Conservation (phyloP, 2,797 vertebrate genomes). For the Sparidentex hasta region DNA sequence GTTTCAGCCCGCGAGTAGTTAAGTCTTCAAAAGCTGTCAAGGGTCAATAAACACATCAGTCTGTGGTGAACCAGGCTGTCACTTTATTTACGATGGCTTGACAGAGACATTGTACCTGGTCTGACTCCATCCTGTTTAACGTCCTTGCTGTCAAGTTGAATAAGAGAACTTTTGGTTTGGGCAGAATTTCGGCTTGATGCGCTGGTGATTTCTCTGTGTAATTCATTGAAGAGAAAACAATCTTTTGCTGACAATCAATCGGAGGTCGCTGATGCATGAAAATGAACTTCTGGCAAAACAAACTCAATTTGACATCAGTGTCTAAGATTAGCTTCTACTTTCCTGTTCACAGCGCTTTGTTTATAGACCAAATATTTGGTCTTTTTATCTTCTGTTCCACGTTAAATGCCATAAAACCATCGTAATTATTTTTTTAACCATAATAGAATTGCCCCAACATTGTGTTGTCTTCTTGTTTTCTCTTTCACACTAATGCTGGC, state of each 20-base stretch:
- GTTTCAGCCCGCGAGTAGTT: neutral
- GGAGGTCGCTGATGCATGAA: conserved; percentile 31
- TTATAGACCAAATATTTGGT: neutral
- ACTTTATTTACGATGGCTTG: conserved; percentile 1
- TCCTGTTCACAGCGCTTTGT: neutral
- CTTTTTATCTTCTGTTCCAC: neutral
- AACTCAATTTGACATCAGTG: conserved; percentile 29
- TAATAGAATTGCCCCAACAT: too few species aligned
- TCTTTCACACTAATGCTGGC: neutral
- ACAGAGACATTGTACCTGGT: conserved; percentile 43
- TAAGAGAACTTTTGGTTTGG: conserved; percentile 50
- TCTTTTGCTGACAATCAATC: conserved; percentile 53
- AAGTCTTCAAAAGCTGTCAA: conserved; percentile 1
- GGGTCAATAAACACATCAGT: conserved; percentile 28
- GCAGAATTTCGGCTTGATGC: conserved; percentile 55
- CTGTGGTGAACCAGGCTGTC: conserved; percentile 33
- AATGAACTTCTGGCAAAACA: conserved; percentile 18
- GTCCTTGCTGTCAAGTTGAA: conserved; percentile 56
- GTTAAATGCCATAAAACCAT: neutral
- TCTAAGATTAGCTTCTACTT: neutral
- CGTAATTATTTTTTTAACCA: neutral
- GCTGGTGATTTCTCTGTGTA: conserved; percentile 11
- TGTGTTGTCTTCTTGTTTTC: neutral
- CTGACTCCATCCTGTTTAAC: conserved; percentile 43
- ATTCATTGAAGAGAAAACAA: conserved; percentile 32